These are phyloP conservation scores for Drosophila athabasca DNA, from an alignment of 1,140 invertebrate species.

Conservation along the genomic window DNA sequence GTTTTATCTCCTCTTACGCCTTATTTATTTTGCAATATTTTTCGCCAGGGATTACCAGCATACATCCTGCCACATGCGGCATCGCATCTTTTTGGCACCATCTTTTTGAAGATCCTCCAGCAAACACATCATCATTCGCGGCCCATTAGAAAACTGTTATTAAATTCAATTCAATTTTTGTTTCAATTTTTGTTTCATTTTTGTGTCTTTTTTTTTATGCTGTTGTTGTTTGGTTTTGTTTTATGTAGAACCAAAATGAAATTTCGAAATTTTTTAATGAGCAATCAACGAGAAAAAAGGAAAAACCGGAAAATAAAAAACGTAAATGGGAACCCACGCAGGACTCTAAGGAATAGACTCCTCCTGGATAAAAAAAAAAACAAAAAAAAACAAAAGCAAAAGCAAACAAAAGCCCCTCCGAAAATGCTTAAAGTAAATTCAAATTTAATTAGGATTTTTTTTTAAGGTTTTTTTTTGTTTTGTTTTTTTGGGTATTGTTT, in stretches of 20 bases:
- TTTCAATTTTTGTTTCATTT: conserved; percentile 14
- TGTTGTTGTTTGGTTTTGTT: conserved; percentile 4
- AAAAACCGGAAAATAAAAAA: conserved; percentile 65
- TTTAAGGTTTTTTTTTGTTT: conserved; percentile 62
- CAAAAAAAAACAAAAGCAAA: conserved; percentile 62
- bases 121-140: not conserved
- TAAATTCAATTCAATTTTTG: conserved; percentile 77
- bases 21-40: conserved; percentile 73
- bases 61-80: conserved; percentile 17
- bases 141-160: conserved; percentile 76
- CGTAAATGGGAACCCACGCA: conserved; percentile 48
- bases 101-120: conserved; percentile 4
- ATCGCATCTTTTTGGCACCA: not conserved
- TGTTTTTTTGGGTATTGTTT: conserved; percentile 40
- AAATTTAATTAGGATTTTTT: conserved; percentile 81
- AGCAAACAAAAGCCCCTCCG: conserved; percentile 66
- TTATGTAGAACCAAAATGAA: conserved; percentile 59
- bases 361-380: conserved; percentile 50
- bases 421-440: conserved; percentile 80
- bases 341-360: conserved; percentile 2
- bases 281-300: conserved; percentile 62
- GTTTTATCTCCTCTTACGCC: conserved; percentile 66
- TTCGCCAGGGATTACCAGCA: conserved; percentile 37
- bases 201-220: not conserved
- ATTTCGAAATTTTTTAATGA: conserved; percentile 79